Percentiles rank a stretch among this genome's conserved stretches.
Conservation (phyloP, 2,888 invertebrate genomes). For the Acleris sparsana region DNA sequence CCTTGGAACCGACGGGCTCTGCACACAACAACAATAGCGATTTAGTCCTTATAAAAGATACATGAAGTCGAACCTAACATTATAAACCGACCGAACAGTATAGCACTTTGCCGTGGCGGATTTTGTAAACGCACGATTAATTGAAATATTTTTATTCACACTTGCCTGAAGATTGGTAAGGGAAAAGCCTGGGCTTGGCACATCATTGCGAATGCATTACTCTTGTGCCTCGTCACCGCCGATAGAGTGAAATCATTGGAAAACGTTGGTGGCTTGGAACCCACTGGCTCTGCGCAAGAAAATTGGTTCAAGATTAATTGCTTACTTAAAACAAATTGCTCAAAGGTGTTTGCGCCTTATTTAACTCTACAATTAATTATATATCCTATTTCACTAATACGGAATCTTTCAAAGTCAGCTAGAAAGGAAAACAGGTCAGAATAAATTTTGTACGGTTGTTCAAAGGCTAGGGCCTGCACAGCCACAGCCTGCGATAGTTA, state of each 20-base stretch:
- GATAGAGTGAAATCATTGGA: constrained; percentile 84
- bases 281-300: constrained; percentile 83
- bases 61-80: not conserved
- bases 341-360: constrained; percentile 86
- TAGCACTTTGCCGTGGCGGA: too few relatives aligned
- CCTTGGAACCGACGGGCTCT: constrained; percentile 88
- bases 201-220: constrained; percentile 85
- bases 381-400: constrained; percentile 72
- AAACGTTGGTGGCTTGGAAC: constrained; percentile 84
- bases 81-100: not conserved
- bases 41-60: constrained; percentile 23
- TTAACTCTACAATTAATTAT: constrained; percentile 84
- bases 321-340: constrained; percentile 86
- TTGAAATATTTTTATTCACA: constrained; percentile 39
- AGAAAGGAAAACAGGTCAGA: constrained; percentile 80
- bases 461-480: too few relatives aligned
- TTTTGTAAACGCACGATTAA: not conserved
- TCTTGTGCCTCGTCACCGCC: constrained; percentile 82
- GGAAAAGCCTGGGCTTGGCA: constrained; percentile 89
- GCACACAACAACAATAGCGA: constrained; percentile 51
- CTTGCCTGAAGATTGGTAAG: constrained; percentile 88
- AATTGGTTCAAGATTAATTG: constrained; percentile 42
- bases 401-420: constrained; percentile 85
- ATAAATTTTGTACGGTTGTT: too few relatives aligned
- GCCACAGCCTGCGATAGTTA: too few relatives aligned